Base-by-base conservation (phyloP, 2,888 invertebrate genomes). In the Melangyna quadrimaculata region DNA sequence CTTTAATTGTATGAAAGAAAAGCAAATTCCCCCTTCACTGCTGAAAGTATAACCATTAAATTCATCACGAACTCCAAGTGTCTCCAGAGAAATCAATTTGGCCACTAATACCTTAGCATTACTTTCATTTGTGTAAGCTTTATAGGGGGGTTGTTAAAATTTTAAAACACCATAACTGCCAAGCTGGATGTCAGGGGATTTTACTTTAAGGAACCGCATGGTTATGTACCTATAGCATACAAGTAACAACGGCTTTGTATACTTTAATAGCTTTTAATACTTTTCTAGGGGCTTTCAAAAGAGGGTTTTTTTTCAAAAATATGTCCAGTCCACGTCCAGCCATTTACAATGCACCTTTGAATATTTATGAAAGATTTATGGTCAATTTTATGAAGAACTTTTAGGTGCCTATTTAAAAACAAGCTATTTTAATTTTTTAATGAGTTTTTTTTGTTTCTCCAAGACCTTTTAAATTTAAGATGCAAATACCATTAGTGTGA, bases 71-170 rank as follows among this genome's bases (percentile, higher is more conserved):
- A 67, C 14, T 22, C 35, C 45, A 63, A 37, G 29, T 37, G 35
- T 45, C 78, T 35, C 78, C 9, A 43, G 72, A 79, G 78, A 79
- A 79, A 79, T 79, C 65, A 79, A 67, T 72, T 73, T 59, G 22
- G 22, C 59, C 78, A 67, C 72, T 73, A 72, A 67, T 79, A 45
- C 59, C 45, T 78, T 55, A 61, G 51, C 67, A 59, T 8, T 17
- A 14, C 19, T 29, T 65, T 61, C 40, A n/a, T 35, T 7, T n/a
- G 32, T 45, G n/a, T 67, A n/a, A 51, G 59, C 19, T 51, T 24
- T 51, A 24, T 48, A 32, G 14, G 32, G 24, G 29, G 24, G 40
- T 70, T 53, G 61, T 77, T 61, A 77, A 77, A 61, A 59, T 70
- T 77, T 40, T 17, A 70, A 61, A 77, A 77, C 3, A 14, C 7